Base-by-base conservation (phyloP, 2,888 invertebrate species). In the Drosophila melanosoma region DNA sequence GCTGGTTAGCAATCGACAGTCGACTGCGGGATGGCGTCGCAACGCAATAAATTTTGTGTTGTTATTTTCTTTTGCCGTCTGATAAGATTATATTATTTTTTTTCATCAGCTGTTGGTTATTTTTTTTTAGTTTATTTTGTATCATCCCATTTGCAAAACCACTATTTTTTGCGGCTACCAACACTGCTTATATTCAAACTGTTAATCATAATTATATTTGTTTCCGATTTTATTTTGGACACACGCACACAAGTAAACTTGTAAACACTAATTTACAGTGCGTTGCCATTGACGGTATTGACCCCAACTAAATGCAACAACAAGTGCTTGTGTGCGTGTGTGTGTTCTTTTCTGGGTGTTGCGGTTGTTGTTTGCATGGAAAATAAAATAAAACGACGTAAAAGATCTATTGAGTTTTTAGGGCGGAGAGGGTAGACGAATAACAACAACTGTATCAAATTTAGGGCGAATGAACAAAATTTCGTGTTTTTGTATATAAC, bases 41-140 rank as follows among this genome's bases (percentile, higher is more conserved):
- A 87, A 84, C 82, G 82, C 87, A 83, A 83, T 83, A 83, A 79
- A 63, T 70, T 87, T 82, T 58, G 70, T 83, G 74, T 83, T 83
- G 51, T 73, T 77, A 57, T 83, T 84, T 81, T 68, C 54, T 63
- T 76, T 76, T 36, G 58, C 26, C 35, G 35, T 80, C 71, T 87
- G 88, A 83, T 83, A 87, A 87, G 86, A 87, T 59, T 73, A 49
- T 72, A 29, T 29, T 78, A 66, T 64, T 77, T 80, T 57, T 71
- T 66, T 78, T 64, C 79, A 80, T 83, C 84, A 83, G 81, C 81
- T 81, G 81, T 81, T 76, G 38, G 12, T 38, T 40, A 12, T 23
- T 12, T 26, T 33, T 71, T 48, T 56, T 6, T 56, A n/a, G 20
- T 23, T 45, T 45, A 45, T 56, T 56, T 38, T 38, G 38, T 29